A percentile compares a stretch with the other conserved stretches of the same genome.
Evolutionary conservation across 2,113 vertebrate species (phyloP).

Genomic region (Eolophus roseicapilla): DNA sequence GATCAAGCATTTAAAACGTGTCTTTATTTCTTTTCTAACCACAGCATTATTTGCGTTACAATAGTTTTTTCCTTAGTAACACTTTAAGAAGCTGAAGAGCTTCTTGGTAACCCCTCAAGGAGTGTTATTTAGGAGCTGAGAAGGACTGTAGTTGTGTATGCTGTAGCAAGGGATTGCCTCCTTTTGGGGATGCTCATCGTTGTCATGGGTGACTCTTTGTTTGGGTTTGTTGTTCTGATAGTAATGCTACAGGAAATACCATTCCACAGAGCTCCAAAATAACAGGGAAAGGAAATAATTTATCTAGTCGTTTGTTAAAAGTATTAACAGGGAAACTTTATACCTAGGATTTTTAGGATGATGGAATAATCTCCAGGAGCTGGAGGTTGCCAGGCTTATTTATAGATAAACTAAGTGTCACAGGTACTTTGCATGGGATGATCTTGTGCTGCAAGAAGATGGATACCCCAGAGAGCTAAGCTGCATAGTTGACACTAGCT

Average conservation of each 20-base stretch:
- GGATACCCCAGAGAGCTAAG: background rate
- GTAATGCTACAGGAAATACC: background rate
- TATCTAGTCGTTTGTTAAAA: background rate
- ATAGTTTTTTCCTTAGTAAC: slow-evolving; percentile 20
- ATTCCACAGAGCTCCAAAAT: background rate
- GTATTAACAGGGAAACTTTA: background rate
- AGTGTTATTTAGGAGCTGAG: background rate
- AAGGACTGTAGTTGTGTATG: background rate
- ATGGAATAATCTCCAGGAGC: background rate
- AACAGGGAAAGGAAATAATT: background rate
- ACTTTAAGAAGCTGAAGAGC: slow-evolving; percentile 29
- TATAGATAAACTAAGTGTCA: background rate
- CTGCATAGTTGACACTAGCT: background rate
- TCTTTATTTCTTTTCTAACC: slow-evolving; percentile 9
- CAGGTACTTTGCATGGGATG: background rate
- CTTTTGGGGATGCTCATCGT: background rate
- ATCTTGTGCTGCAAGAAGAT: background rate
- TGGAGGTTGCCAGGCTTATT: background rate
- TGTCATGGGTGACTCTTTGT: slow-evolving; percentile 34
- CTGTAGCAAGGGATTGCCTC: background rate
- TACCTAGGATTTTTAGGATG: background rate
- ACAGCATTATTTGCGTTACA: slow-evolving; percentile 23
- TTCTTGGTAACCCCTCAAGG: slow-evolving; percentile 44
- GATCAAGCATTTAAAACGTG: background rate
- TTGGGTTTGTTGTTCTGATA: slow-evolving; percentile 29